Percentiles rank a stretch among this genome's conserved stretches.
Conservation (phyloP, 2,888 invertebrate species). For the Synergus laeviventris region DNA sequence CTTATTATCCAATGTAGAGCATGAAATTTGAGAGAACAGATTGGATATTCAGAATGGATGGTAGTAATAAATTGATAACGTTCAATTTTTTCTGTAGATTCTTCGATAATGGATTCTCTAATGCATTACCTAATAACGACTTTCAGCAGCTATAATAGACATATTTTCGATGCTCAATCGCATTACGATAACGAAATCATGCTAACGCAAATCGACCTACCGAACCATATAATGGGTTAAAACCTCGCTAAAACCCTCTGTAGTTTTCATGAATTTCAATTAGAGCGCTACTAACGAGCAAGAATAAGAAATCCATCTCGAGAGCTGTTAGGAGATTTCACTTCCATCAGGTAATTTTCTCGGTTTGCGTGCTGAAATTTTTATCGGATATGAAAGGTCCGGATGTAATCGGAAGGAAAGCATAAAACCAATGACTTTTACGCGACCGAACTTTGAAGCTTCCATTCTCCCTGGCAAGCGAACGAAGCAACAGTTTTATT, state of each 20-base stretch:
- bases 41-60: not conserved
- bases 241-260: slow-evolving; percentile 1
- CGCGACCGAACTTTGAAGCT: slow-evolving; percentile 34
- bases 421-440: slow-evolving; percentile 38
- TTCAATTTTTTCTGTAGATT: not conserved
- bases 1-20: too few species aligned
- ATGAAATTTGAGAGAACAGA: too few species aligned
- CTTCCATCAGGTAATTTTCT: slow-evolving; percentile 13
- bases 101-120: not conserved
- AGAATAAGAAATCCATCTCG: slow-evolving; percentile 33
- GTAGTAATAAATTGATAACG: not conserved
- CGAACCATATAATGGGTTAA: slow-evolving; percentile 32
- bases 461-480: not conserved
- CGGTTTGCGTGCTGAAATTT: slow-evolving; percentile 34
- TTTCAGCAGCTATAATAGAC: slow-evolving; percentile 12
- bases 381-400: slow-evolving; percentile 34
- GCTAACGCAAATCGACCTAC: slow-evolving; percentile 19
- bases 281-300: not conserved
- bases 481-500: slow-evolving; percentile 40
- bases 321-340: slow-evolving; percentile 10
- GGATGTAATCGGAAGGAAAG: slow-evolving; percentile 31
- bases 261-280: slow-evolving; percentile 1
- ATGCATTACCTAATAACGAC: not conserved
- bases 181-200: slow-evolving; percentile 19
- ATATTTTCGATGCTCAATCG: slow-evolving; percentile 24